Percentiles rank a stretch among this genome's conserved stretches.
Evolutionary conservation across 2,113 vertebrate genomes (phyloP).

Genomic region (Poeciliopsis prolifica): DNA sequence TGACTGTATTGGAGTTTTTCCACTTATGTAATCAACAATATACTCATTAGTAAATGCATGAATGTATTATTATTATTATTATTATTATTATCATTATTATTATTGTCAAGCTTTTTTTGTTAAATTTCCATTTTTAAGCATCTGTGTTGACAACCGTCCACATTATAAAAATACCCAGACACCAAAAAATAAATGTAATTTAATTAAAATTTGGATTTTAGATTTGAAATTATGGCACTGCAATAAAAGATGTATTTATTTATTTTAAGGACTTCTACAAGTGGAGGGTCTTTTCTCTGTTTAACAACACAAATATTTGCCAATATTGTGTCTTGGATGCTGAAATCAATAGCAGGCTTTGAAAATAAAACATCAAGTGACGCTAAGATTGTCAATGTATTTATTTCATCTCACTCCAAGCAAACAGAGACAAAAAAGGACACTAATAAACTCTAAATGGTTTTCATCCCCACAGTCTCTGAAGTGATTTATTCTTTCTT

Average conservation of each 20-base stretch:
- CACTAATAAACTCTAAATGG: background rate
- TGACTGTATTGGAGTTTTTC: background rate
- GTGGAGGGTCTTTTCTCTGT: background rate
- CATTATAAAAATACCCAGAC: too few species aligned
- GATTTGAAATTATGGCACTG: background rate
- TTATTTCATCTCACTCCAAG: background rate
- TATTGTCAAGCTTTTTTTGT: too few species aligned
- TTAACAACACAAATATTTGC: background rate
- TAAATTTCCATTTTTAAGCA: too few species aligned
- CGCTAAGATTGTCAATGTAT: background rate
- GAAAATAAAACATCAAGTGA: background rate
- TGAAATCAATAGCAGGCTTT: background rate
- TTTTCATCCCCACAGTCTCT: conserved; percentile 1
- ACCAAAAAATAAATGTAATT: too few species aligned
- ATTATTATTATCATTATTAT: too few species aligned
- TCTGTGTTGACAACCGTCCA: too few species aligned
- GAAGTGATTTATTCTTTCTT: conserved; percentile 16
- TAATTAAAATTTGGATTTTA: too few species aligned
- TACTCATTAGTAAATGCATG: background rate
- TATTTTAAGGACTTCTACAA: too few species aligned
- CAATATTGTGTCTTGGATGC: conserved; percentile 6
- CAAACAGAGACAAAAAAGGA: background rate
- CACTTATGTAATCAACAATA: background rate
- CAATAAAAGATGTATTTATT: background rate
- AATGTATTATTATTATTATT: background rate